Evolutionary conservation across 2,113 vertebrate species (phyloP), one percentile per base, ranked within the genome.

Genomic region (Chitala chitala): DNA sequence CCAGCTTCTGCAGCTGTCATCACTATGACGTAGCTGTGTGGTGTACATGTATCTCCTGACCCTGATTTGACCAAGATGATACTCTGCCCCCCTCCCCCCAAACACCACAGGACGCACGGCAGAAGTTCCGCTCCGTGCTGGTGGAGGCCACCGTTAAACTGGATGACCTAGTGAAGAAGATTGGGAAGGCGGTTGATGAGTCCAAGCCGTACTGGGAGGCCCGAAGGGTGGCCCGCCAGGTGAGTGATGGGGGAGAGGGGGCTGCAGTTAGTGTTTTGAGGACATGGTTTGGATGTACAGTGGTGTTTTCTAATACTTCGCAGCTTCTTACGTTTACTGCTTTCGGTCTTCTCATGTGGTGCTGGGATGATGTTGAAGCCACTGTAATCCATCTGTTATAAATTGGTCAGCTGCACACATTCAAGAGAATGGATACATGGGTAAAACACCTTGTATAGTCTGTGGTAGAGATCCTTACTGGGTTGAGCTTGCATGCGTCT

Each of bases 181-280:
- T 96, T 0, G 96, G 96, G 42, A 98, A 98, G 78, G 89, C 94
- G 0, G 95, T 99, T 70, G 96, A 99, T 56, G 96, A 99, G 75
- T 98, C 96, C 1, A 99, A 99, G 81, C 96, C 96, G 6, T 98
- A 98, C 86, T 99, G 96, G 96, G 96, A 99, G 85, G 95, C 96
- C 9, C 90, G 96, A 42, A 89, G 89, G 75, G 85, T 96, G 81
- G 95, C 96, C 9, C 87, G 94, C 76, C 95, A 98, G 95, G 95
- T 96, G 74, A 88, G 92, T 68, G 53, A 33, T 5, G 12, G 15
- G 46, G 26, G 46, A 8, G 8, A 2, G 26, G 58, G 26, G 1
- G 24, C 15, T 29, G 24, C 4, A 3, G 51, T 31, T 10, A 2
- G 13, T 15, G 1, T 22, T 36, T 8, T 40, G n/a, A 5, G 29